Base-by-base conservation (phyloP, 92 coral and sea anemone species). In the Epizoanthus stellaris region DNA sequence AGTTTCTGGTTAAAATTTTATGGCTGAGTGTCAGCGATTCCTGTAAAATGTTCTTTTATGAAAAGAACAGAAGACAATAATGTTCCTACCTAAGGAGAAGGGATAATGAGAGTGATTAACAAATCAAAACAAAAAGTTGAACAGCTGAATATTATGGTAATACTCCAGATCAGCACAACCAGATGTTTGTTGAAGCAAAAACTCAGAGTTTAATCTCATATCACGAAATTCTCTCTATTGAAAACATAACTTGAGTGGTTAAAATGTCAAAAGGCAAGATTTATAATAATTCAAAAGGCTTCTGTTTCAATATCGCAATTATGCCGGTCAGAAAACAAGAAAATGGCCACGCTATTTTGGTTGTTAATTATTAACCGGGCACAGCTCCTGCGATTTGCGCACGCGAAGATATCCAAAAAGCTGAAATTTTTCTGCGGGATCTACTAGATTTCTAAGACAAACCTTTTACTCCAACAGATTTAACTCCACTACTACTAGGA, bases 1-100 rank as follows among this genome's bases (percentile, higher is more conserved):
- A 5, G 71, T 79, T 43, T 79, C 40, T 42, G 36, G 70, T 79
- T 79, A 86, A 89, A 85, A 80, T 73, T 89, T 80, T 17, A 89
- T 86, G 77, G 83, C 62, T 43, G 82, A 82, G 75, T 21, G 60
- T 56, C 38, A 75, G 39, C 25, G 87, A 73, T 80, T 80, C 58
- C 84, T 80, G 80, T 86, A 86, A 86, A 86, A 86, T 86, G 92
- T 83, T 89, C 92, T 77, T 89, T 89, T 89, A 89, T 73, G 87
- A 89, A 89, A 89, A 86, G 89, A 79, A 79, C 83, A 79, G 60
- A 79, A 63, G 83, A 79, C 23, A 73, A 45, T 79, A 79, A 79
- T 63, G 70, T 40, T 70, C 49, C 72, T 79, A 52, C 83, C 83
- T 63, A 63, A 79, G 73, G 72, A 79, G 83, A 63, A 63, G 8